Evolutionary conservation across 2,797 vertebrate genomes (phyloP).

Genomic region (Sciurus vulgaris): DNA sequence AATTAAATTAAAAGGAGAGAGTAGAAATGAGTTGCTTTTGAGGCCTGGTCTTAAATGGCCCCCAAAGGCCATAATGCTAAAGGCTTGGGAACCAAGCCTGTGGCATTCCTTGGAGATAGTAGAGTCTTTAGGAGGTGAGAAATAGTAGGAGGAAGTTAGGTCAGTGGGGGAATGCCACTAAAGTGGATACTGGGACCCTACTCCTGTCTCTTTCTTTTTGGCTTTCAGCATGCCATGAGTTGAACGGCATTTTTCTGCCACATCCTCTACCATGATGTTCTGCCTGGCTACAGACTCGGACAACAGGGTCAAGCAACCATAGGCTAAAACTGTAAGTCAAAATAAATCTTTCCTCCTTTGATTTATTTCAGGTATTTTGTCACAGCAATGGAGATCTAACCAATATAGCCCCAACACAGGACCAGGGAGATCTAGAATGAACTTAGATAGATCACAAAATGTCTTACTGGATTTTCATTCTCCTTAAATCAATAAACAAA

Average conservation of each 20-base stretch:
- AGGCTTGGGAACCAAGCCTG: not conserved
- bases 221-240: not conserved
- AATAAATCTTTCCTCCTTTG: not conserved
- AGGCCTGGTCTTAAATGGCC: not conserved
- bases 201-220: not conserved
- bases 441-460: not conserved
- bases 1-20: not conserved
- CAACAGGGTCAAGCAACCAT: not conserved
- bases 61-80: not conserved
- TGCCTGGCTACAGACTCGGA: not conserved
- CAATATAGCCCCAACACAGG: not conserved
- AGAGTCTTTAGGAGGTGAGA: not conserved
- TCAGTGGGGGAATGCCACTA: not conserved
- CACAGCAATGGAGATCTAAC: not conserved
- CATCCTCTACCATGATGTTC: not conserved
- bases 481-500: not conserved
- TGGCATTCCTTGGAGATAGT: too few species aligned
- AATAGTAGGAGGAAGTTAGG: not conserved
- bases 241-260: not conserved
- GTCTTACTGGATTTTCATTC: not conserved
- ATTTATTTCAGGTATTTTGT: not conserved
- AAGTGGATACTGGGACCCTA: not conserved
- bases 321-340: not conserved
- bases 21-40: not conserved
- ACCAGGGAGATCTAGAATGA: not conserved